A percentile compares a stretch with the other conserved stretches of the same genome.
phyloP scores from a whole-genome alignment of 1,140 invertebrate genomes.

The Bombus difficillimus region DNA sequence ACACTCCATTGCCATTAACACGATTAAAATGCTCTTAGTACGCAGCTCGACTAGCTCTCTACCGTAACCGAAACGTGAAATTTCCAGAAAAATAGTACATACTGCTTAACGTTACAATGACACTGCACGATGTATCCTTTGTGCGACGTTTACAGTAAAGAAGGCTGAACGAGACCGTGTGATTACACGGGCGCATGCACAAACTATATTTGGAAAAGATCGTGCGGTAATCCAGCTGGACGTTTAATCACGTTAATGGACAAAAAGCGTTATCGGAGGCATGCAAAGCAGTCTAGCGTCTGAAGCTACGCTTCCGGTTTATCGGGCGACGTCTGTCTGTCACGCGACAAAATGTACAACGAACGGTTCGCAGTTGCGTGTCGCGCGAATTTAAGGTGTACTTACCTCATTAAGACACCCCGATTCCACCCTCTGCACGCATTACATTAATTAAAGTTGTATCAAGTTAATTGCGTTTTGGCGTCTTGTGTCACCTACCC shows the following conservation, averaged over 20 bases:
- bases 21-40: not conserved
- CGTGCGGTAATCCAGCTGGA: conserved; percentile 56
- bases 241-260: conserved; percentile 79
- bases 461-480: conserved; percentile 69
- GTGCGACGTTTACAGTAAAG: not conserved
- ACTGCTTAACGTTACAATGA: not conserved
- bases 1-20: not conserved
- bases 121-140: not conserved
- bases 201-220: conserved; percentile 54
- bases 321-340: conserved; percentile 59
- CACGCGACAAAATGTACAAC: conserved; percentile 70
- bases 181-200: not conserved
- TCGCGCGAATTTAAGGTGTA: conserved; percentile 66
- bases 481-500: conserved; percentile 15
- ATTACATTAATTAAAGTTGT: conserved; percentile 75
- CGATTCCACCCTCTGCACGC: conserved; percentile 59
- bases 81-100: not conserved
- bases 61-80: not conserved
- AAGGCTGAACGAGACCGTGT: too few relatives aligned
- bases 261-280: conserved; percentile 74
- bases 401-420: conserved; percentile 66
- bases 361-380: conserved; percentile 32
- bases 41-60: not conserved
- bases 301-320: conserved; percentile 62
- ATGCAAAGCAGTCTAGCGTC: conserved; percentile 70